phyloP scores from a whole-genome alignment of 2,113 vertebrate species.

The Pelobates fuscus region DNA sequence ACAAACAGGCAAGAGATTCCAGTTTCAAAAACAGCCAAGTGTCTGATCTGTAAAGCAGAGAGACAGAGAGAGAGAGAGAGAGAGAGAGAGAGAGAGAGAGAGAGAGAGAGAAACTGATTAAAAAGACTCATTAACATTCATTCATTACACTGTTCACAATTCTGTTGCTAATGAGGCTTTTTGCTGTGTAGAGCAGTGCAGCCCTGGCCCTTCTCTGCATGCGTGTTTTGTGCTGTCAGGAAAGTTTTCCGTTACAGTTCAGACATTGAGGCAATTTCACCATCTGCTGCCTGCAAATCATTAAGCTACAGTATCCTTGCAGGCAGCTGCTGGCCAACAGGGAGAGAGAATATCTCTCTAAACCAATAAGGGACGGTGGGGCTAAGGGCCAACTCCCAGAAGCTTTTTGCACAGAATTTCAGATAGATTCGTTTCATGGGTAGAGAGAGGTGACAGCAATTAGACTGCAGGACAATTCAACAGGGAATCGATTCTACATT shows the following conservation, averaged over 20 bases:
- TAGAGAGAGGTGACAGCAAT: conserved; percentile 67
- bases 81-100: conserved; percentile 18
- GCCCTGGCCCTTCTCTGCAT: conserved; percentile 8
- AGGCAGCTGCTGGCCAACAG: conserved; percentile 57
- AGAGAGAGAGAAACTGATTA: conserved; percentile 41
- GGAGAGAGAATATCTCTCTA: conserved; percentile 42
- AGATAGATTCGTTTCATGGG: conserved; percentile 64
- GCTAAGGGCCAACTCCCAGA: conserved; percentile 71
- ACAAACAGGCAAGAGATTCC: too few species aligned
- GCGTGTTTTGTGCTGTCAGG: conserved; percentile 18
- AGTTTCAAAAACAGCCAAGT: not conserved
- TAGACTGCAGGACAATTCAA: conserved; percentile 64
- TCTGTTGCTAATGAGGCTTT: conserved; percentile 53
- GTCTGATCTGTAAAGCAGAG: conserved; percentile 37
- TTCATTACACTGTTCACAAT: conserved; percentile 38
- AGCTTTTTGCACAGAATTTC: conserved; percentile 66
- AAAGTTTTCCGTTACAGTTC: conserved; percentile 33
- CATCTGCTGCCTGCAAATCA: conserved; percentile 51
- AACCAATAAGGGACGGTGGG: conserved; percentile 40
- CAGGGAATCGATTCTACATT: conserved; percentile 63
- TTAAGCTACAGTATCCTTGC: conserved; percentile 48
- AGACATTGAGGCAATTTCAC: conserved; percentile 29
- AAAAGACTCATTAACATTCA: conserved; percentile 49
- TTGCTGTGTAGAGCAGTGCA: conserved; percentile 42
- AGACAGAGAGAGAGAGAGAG: conserved; percentile 11